Conservation (phyloP, 2,113 vertebrate genomes). For the Tychaedon coryphoeus region DNA sequence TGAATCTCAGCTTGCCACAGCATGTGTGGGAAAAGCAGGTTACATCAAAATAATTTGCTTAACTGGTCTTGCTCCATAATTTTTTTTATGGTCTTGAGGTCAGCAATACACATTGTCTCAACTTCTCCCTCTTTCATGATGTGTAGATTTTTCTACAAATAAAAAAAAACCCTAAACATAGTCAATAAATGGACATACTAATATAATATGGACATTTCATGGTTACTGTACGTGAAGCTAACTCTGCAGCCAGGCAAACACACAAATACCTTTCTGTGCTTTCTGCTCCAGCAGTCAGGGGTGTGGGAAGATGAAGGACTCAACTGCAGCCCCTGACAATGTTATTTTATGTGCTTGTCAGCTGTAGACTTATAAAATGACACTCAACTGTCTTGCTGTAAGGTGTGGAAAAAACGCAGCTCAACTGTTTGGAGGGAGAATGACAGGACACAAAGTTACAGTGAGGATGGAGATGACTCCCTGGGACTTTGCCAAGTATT, state of each 20-base stretch:
- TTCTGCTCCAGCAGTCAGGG: neutral
- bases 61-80: neutral
- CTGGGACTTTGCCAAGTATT: neutral
- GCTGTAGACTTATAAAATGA: neutral
- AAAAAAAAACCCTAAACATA: neutral
- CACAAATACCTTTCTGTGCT: neutral
- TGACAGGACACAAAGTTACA: neutral
- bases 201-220: neutral
- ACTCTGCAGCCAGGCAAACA: neutral
- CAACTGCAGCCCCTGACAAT: neutral
- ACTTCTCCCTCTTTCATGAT: neutral
- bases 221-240: neutral
- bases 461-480: neutral
- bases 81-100: neutral
- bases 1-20: neutral
- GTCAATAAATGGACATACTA: neutral
- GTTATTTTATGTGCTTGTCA: neutral
- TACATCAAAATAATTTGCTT: neutral
- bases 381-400: neutral
- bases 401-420: neutral
- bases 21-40: neutral
- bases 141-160: neutral
- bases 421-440: neutral
- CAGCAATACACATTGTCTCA: neutral
- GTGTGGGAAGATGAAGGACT: neutral